phyloP scores from a whole-genome alignment of 2,888 invertebrate genomes.

The Hedychridium roseum region DNA sequence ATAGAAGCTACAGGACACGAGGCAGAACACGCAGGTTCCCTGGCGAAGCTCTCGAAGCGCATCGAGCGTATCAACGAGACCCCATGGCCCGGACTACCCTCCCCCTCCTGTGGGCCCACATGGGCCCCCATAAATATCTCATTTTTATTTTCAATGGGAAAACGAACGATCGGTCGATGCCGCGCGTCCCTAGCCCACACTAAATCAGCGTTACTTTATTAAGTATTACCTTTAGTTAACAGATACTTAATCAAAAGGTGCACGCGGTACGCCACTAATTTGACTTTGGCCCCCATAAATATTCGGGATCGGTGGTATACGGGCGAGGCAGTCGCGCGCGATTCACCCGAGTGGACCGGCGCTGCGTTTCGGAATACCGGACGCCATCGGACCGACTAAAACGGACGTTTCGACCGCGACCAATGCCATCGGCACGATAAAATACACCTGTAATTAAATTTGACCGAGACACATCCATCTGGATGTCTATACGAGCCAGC shows the following conservation, averaged over 20 bases:
- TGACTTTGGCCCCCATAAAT: constrained; percentile 64
- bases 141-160: constrained; percentile 63
- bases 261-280: constrained; percentile 64
- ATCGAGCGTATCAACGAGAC: constrained; percentile 31
- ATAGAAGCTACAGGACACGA: constrained; percentile 19
- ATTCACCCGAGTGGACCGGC: constrained; percentile 22
- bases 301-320: constrained; percentile 53
- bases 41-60: constrained; percentile 34
- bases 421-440: constrained; percentile 58
- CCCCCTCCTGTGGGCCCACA: constrained; percentile 20
- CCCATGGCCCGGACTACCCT: constrained; percentile 10
- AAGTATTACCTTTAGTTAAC: constrained; percentile 65
- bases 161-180: constrained; percentile 58
- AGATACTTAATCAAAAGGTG: constrained; percentile 65
- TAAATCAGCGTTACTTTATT: constrained; percentile 65
- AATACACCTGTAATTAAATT: constrained; percentile 63
- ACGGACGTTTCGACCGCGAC: constrained; percentile 37
- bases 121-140: constrained; percentile 60
- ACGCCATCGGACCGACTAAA: constrained; percentile 34
- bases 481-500: constrained; percentile 30
- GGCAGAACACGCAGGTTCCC: constrained; percentile 14
- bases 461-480: constrained; percentile 54
- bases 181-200: constrained; percentile 47
- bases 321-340: constrained; percentile 18
- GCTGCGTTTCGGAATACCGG: constrained; percentile 50